Percentiles rank a stretch among this genome's conserved stretches.
Evolutionary conservation across 2,797 vertebrate species (phyloP).

Genomic region (Argyrosomus regius): DNA sequence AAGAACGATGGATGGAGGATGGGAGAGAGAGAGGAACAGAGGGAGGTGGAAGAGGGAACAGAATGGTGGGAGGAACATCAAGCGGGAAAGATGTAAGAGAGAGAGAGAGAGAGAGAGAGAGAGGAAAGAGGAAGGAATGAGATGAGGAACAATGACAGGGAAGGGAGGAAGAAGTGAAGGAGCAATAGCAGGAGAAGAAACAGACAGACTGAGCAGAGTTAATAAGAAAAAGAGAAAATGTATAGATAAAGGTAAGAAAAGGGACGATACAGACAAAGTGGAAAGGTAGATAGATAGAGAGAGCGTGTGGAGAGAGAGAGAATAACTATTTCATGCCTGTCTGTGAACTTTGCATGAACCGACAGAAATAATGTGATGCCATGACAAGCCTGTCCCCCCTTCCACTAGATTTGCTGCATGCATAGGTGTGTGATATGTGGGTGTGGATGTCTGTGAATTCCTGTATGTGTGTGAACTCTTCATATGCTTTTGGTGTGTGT

Average conservation of each 20-base stretch:
- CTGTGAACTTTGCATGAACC: conserved; percentile 99
- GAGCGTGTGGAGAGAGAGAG: conserved; percentile 62
- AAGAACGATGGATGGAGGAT: conserved; percentile 80
- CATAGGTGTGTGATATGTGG: conserved; percentile 71
- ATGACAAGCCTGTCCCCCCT: conserved; percentile 98
- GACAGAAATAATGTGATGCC: conserved; percentile 97
- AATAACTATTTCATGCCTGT: conserved; percentile 93
- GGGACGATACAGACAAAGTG: conserved; percentile 46
- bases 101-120: not conserved
- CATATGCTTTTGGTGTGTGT: conserved; percentile 76
- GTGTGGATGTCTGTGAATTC: conserved; percentile 78
- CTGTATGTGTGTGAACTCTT: conserved; percentile 63
- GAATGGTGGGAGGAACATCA: not conserved
- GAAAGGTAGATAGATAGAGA: conserved; percentile 55
- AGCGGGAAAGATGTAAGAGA: not conserved
- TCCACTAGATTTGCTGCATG: conserved; percentile 96
- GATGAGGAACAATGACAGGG: conserved; percentile 52
- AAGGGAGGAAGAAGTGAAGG: conserved; percentile 64
- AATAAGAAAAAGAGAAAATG: conserved; percentile 51
- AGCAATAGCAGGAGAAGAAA: conserved; percentile 51
- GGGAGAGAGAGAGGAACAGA: conserved; percentile 5
- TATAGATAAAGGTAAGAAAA: conserved; percentile 44
- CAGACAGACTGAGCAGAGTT: conserved; percentile 46
- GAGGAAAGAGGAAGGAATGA: conserved; percentile 6
- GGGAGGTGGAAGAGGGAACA: not conserved